Evolutionary conservation across 2,888 invertebrate genomes (phyloP).

Genomic region (Physocephala rufipes): DNA sequence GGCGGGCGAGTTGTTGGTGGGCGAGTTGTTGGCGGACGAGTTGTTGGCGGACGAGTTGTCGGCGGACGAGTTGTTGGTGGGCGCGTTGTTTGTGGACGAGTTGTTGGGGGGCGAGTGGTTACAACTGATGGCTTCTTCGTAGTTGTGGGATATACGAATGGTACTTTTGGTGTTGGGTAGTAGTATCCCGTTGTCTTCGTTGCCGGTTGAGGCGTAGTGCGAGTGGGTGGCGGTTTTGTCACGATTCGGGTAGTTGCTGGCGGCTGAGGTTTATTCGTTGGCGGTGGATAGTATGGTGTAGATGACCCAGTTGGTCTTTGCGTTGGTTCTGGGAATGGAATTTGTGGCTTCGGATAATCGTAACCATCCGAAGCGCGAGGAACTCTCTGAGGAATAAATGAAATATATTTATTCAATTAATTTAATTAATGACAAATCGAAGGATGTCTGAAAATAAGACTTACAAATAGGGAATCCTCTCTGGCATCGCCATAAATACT

Average conservation of each 20-base stretch:
- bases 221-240: conserved; percentile 33
- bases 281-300: conserved; percentile 3
- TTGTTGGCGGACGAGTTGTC: conserved; percentile 28
- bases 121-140: conserved; percentile 40
- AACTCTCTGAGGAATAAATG: conserved; percentile 50
- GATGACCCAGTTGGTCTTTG: conserved; percentile 1
- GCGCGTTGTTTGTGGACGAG: conserved; percentile 46
- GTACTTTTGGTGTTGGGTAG: conserved; percentile 43
- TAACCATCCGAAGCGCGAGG: conserved; percentile 58
- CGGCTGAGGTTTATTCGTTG: not conserved
- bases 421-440: not conserved
- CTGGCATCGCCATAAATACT: conserved; percentile 53
- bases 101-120: conserved; percentile 45
- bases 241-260: conserved; percentile 36
- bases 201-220: conserved; percentile 47
- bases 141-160: conserved; percentile 45
- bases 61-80: conserved; percentile 47
- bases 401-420: not conserved
- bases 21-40: conserved; percentile 7
- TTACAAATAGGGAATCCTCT: conserved; percentile 57
- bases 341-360: conserved; percentile 53
- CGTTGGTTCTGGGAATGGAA: conserved; percentile 51
- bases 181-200: conserved; percentile 33
- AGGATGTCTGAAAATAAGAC: conserved; percentile 29
- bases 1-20: conserved; percentile 33